Base-by-base conservation (phyloP, 2,888 invertebrate species). In the Amorpha juglandis region DNA sequence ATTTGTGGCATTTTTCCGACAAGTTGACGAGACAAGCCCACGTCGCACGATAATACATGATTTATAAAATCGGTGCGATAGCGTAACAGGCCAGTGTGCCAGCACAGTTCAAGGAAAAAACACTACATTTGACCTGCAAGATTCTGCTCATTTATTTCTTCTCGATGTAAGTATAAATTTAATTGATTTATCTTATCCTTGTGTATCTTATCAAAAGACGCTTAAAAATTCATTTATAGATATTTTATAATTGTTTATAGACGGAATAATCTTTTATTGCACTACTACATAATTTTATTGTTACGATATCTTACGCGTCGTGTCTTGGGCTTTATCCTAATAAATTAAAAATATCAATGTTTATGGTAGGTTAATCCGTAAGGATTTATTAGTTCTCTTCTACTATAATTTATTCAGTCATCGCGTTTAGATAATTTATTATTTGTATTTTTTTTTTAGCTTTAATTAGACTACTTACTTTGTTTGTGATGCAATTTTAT, bases 61-160 rank as follows among this genome's bases (percentile, higher is more conserved):
- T 87, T 89, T 89, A 89, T 86, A 89, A 81, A 81, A 70, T 70
- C 70, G 73, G 69, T 68, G 66, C 65, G 62, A 62, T 55, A 47
- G 53, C 48, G 47, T 50, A 62, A 66, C 67, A 65, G 67, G 73
- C 69, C 76, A 84, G 82, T 83, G 69, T 65, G 65, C 62, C 58
- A 21, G 21, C 16, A 70, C 68, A 67, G 69, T 73, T 74, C 65
- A 55, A 69, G 63, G 66, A 67, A 70, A 67, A 58, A 51, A 63
- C 66, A 63, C 35, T 35, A 19, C 53, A 21, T 19, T 48, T 53
- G 66, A 53, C 35, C 21, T 33, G 66, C 33, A 63, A 63, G 66
- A 58, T 58, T 58, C 58, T 66, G 42, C 21, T 38, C 9, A 8
- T 58, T 62, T 51, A 50, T 16, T 38, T 45, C 38, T 21, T 65